These are phyloP conservation scores for Zaprionus lachaisei DNA, from an alignment of 1,140 invertebrate species.

Conservation along the genomic window DNA sequence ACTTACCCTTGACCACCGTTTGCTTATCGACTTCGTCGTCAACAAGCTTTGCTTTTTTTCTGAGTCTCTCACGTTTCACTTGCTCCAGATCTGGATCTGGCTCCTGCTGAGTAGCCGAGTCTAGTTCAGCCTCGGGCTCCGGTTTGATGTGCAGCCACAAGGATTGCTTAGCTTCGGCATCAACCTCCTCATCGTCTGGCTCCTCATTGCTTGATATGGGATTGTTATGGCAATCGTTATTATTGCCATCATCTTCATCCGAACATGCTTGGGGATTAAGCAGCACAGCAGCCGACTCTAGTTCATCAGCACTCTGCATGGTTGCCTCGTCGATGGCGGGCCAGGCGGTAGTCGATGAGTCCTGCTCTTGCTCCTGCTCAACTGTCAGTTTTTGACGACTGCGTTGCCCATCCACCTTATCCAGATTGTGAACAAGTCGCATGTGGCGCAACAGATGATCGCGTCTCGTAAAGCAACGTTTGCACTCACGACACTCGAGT, in stretches of 20 bases:
- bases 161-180: conserved; percentile 56
- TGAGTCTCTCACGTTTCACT: conserved; percentile 34
- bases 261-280: conserved; percentile 32
- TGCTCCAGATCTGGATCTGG: conserved; percentile 6
- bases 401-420: conserved; percentile 5
- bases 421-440: conserved; percentile 57
- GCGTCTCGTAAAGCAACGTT: conserved; percentile 60
- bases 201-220: conserved; percentile 81
- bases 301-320: conserved; percentile 55
- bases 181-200: conserved; percentile 36
- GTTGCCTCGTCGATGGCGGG: conserved; percentile 35
- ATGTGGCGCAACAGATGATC: conserved; percentile 74
- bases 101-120: conserved; percentile 24
- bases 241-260: conserved; percentile 35
- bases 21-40: not conserved
- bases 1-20: conserved; percentile 35
- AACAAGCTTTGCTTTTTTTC: conserved; percentile 23
- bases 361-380: not conserved
- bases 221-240: conserved; percentile 56
- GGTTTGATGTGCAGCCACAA: conserved; percentile 72
- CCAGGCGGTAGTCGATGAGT: conserved; percentile 9
- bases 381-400: conserved; percentile 24
- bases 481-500: conserved; percentile 60
- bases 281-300: conserved; percentile 61
- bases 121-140: conserved; percentile 55